Evolutionary conservation across 2,888 invertebrate species (phyloP), one percentile per base, ranked within the genome.

Genomic region (Ceraclea dissimilis): DNA sequence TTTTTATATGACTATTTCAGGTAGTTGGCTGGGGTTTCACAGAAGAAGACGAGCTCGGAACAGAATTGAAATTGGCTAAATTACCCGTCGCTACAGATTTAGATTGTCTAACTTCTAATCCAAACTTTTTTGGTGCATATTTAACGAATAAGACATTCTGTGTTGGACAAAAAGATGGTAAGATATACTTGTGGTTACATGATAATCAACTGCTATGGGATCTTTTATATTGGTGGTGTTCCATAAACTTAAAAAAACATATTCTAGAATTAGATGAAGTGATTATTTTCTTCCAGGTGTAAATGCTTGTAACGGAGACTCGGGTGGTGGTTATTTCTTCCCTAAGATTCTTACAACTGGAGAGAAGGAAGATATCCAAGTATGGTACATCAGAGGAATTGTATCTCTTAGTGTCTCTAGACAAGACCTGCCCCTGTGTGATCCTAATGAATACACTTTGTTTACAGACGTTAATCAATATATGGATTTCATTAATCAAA

Each of bases 251-350:
- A 33, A 8, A 33, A 8, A 33, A 33, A 13, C 13, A 13, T 33
- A 10, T 10, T 13, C 13, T 33, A 10, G 26, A 26, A 10, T 26
- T 26, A 10, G 26, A 4, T 26, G 10, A n/a, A n/a, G 10, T 26
- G 26, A 26, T 26, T 26, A 6, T 26, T 26, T 26, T 26, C 26
- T 51, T 51, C 13, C 59, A 68, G 76, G 74, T 6, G 75, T 70
- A 2, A 77, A 76, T 54, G 74, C 74, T 4, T 79, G 79, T 60
- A 76, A 77, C 44, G 79, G 78, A 1, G 78, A 78, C 61, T 78
- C 78, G 52, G 79, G 79, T 1, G 75, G 78, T 43, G 79, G 75
- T 0, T 70, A 76, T 61, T 63, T 69, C 18, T 67, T 79, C 2
- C 69, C 70, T 57, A 64, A 69, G 6, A 13, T 8, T 39, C 16